A percentile compares a stretch with the other conserved stretches of the same genome.
Evolutionary conservation across 2,797 vertebrate genomes (phyloP).

Genomic region (Tiaroga cobitis): DNA sequence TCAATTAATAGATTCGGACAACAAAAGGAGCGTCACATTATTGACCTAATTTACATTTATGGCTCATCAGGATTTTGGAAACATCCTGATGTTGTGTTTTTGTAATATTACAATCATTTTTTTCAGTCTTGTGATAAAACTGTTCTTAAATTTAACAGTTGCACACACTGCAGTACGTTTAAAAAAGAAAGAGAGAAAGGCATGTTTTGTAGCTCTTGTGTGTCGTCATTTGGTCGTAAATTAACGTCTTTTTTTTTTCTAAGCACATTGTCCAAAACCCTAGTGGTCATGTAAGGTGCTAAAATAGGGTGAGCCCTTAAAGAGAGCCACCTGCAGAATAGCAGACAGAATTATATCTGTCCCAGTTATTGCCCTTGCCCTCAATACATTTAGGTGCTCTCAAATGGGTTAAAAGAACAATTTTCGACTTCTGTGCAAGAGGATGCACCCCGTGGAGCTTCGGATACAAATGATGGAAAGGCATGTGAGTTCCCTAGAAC

Average conservation of each 20-base stretch:
- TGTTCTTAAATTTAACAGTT: background rate
- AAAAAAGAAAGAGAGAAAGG: background rate
- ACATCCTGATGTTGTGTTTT: background rate
- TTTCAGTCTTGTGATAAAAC: background rate
- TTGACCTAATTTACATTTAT: background rate
- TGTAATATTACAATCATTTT: background rate
- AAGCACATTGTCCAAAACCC: conserved; percentile 22
- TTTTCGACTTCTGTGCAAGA: conserved; percentile 21
- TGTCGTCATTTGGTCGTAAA: background rate
- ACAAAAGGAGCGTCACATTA: background rate
- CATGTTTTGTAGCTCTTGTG: background rate
- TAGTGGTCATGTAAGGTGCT: conserved; percentile 32
- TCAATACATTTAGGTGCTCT: conserved; percentile 48
- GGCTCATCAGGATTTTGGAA: background rate
- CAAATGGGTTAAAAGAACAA: conserved; percentile 49
- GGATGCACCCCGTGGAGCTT: background rate
- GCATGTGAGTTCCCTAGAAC: background rate
- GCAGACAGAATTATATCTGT: conserved; percentile 56
- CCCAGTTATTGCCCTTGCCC: conserved; percentile 56
- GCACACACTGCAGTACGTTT: background rate
- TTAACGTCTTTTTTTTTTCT: background rate
- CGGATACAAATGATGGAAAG: background rate
- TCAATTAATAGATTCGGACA: background rate
- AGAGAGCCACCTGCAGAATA: conserved; percentile 51
- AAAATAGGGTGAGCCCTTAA: conserved; percentile 50